Evolutionary conservation across 2,797 vertebrate species (phyloP), one percentile per base, ranked within the genome.

Genomic region (Neomorphus geoffroyi): DNA sequence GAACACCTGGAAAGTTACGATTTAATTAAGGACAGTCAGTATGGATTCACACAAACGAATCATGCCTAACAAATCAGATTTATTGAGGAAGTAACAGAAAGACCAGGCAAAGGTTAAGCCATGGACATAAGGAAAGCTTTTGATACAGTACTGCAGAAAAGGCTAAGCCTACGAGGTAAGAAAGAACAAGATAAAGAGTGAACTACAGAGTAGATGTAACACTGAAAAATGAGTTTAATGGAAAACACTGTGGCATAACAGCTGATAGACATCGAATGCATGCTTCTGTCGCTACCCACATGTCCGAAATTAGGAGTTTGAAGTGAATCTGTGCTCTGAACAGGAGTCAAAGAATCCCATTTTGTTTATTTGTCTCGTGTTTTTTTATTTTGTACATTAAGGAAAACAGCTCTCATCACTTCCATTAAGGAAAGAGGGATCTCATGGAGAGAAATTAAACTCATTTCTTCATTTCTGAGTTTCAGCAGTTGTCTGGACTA

Each of bases 51-150:
- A 93, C 95, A 94, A 97, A 92, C 17, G 6, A 95, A 90, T 90
- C 85, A 30, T 94, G 96, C 93, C 95, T 96, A 96, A 95, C 90
- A 96, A 96, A 96, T 96, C 94, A 97, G 96, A 97, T 96, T 97
- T 97, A 97, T 95, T 86, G 94, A 97, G 95, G 94, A 96, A 96
- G 92, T 92, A 94, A 96, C 91, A 95, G 89, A 93, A 97, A 93
- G 90, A 95, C 85, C 82, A 95, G 82, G 75, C 18, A 70, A 91
- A 97, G 93, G 93, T 95, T 97, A 95, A 96, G 90, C 85, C 39
- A 7, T 39, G 74, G 94, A 95, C 95, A 96, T 86, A 86, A 95
- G 96, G 92, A 96, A 96, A 95, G 74, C 72, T 94, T 97, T 95
- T 95, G 96, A 96, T 91, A 94, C 67, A 96, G 96, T 66, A 51